Percentiles rank a stretch among this genome's conserved stretches.
Evolutionary conservation across 2,113 vertebrate species (phyloP).

Genomic region (Albula glossodonta): DNA sequence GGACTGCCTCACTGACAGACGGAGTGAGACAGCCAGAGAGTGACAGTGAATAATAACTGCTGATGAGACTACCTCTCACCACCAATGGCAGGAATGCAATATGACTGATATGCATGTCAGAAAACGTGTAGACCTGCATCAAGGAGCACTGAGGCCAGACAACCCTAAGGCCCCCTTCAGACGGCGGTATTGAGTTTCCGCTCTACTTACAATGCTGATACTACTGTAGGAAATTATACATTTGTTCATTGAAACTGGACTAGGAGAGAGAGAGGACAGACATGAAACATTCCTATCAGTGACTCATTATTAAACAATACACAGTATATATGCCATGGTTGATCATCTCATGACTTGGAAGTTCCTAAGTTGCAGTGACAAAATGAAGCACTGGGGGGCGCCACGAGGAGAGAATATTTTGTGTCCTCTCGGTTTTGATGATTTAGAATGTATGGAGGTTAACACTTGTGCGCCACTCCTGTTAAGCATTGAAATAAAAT

Average conservation of each 20-base stretch:
- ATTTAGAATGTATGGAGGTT: neutral
- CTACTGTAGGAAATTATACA: neutral
- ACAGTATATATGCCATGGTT: neutral
- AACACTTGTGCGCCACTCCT: neutral
- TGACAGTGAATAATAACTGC: constrained; percentile 27
- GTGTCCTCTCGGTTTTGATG: neutral
- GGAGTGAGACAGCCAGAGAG: neutral
- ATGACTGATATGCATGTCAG: constrained; percentile 1
- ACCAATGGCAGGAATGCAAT: constrained; percentile 12
- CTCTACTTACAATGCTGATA: neutral
- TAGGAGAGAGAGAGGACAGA: neutral
- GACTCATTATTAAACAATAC: neutral
- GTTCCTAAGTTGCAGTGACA: neutral
- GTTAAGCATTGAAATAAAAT: neutral
- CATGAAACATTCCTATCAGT: neutral
- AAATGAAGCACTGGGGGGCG: neutral
- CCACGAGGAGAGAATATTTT: neutral
- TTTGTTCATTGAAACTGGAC: neutral
- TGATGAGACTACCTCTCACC: constrained; percentile 11
- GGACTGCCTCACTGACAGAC: constrained; percentile 19
- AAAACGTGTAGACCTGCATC: neutral
- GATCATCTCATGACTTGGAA: neutral
- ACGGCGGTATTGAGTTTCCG: neutral
- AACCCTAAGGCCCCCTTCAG: neutral
- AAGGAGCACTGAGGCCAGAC: neutral